phyloP scores from a whole-genome alignment of 2,113 vertebrate genomes.

The Terrapene triunguis region DNA sequence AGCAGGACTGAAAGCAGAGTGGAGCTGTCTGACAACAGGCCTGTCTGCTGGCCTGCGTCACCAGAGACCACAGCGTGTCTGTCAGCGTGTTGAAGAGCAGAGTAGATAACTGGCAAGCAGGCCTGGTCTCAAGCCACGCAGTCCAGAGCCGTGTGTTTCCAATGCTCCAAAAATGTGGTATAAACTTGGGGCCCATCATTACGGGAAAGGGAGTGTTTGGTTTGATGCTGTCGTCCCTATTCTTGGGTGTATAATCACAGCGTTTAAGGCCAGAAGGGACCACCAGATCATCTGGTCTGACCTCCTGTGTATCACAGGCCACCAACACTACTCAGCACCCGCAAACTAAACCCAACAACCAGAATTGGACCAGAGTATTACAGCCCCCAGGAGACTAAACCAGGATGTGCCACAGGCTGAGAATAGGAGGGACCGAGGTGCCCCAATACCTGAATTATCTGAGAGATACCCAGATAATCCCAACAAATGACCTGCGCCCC shows the following conservation, averaged over 20 bases:
- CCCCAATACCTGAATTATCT: not conserved
- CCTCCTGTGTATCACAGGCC: not conserved
- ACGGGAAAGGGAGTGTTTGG: not conserved
- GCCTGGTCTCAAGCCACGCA: not conserved
- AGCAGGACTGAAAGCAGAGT: not conserved
- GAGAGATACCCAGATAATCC: not conserved
- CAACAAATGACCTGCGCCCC: not conserved
- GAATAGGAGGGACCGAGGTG: not conserved
- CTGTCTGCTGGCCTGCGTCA: not conserved
- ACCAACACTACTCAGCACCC: not conserved
- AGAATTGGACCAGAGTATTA: not conserved
- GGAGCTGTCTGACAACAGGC: conserved; percentile 2
- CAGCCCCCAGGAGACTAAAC: not conserved
- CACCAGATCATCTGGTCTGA: not conserved
- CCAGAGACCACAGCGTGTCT: not conserved
- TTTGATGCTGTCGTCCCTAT: not conserved
- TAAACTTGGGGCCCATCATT: not conserved
- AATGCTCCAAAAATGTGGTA: fast-evolving
- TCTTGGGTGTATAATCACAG: not conserved
- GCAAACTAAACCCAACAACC: not conserved
- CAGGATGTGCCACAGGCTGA: not conserved
- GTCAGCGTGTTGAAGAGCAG: not conserved
- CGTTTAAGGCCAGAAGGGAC: not conserved
- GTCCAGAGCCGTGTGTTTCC: not conserved
- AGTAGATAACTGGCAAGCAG: not conserved